phyloP scores from a whole-genome alignment of 1,140 invertebrate species.

The Calephelis nemesis region DNA sequence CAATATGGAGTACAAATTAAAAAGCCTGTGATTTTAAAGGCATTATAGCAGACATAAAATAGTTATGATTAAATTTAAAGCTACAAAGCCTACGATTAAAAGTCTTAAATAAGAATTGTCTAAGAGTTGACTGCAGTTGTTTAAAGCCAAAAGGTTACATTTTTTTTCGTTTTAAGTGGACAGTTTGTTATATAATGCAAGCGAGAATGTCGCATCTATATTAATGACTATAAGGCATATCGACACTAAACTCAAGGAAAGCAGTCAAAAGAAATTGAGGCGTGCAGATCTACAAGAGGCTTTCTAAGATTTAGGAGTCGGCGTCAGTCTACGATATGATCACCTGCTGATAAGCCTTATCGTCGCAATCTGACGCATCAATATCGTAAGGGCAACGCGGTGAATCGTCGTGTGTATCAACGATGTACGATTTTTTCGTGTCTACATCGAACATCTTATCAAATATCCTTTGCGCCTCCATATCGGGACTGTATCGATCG shows the following conservation, averaged over 20 bases:
- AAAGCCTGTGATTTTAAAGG: not conserved
- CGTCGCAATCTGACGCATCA: slow-evolving; percentile 73
- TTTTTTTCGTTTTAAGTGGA: not conserved
- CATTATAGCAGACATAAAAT: not conserved
- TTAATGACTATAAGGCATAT: slow-evolving; percentile 40
- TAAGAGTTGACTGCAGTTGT: not conserved
- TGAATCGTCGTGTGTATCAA: slow-evolving; percentile 63
- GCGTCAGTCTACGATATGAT: slow-evolving; percentile 65
- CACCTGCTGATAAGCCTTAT: slow-evolving; percentile 75
- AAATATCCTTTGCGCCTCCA: slow-evolving; percentile 76
- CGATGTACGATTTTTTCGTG: slow-evolving; percentile 69
- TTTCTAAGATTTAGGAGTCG: slow-evolving; percentile 58
- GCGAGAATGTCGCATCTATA: slow-evolving; percentile 54
- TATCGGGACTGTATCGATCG: slow-evolving; percentile 77
- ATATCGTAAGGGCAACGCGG: slow-evolving; percentile 73
- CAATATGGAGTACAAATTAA: not conserved
- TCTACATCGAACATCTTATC: slow-evolving; percentile 78
- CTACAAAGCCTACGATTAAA: not conserved
- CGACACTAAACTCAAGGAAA: slow-evolving; percentile 59
- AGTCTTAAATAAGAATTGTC: not conserved
- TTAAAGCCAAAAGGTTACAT: slow-evolving; percentile 1
- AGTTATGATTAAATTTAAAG: slow-evolving; percentile 2
- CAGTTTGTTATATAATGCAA: not conserved
- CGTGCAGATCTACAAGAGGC: slow-evolving; percentile 74
- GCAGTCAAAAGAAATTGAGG: slow-evolving; percentile 69